Conservation (phyloP, 2,113 vertebrate genomes). For the Semicossyphus pulcher region DNA sequence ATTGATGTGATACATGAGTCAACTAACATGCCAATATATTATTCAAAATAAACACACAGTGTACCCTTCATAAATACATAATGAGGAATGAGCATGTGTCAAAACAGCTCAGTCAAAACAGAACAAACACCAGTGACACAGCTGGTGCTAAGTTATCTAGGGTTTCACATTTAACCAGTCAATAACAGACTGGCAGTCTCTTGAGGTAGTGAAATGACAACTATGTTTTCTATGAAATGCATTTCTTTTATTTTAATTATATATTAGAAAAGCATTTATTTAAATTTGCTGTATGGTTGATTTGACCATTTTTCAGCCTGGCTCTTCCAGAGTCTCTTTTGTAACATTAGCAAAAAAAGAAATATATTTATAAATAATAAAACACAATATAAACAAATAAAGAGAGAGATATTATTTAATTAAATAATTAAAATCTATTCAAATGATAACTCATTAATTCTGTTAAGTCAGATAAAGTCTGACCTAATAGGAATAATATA, state of each 20-base stretch:
- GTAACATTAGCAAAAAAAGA: background rate
- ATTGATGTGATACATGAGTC: conserved; percentile 37
- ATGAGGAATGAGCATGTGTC: conserved; percentile 32
- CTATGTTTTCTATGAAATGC: background rate
- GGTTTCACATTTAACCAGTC: conserved; percentile 10
- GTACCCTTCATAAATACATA: conserved; percentile 39
- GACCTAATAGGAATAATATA: background rate
- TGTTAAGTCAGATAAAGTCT: background rate
- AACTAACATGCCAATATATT: background rate
- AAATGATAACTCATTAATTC: too few species aligned
- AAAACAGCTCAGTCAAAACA: conserved; percentile 26
- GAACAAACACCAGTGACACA: conserved; percentile 21
- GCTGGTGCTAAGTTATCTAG: conserved; percentile 23
- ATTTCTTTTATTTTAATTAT: background rate
- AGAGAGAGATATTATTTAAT: too few species aligned
- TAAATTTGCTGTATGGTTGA: background rate
- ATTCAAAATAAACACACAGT: background rate
- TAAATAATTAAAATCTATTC: too few species aligned
- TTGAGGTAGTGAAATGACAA: background rate
- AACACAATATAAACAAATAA: background rate
- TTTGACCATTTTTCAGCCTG: background rate
- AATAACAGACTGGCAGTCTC: background rate
- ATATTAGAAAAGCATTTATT: background rate
- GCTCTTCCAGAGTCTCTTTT: too few species aligned
- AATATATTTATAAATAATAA: background rate